Percentiles rank a stretch among this genome's conserved stretches.
These are phyloP conservation scores for Palaemon carinicauda DNA, from an alignment of 1,140 invertebrate genomes.

Conservation along the genomic window DNA sequence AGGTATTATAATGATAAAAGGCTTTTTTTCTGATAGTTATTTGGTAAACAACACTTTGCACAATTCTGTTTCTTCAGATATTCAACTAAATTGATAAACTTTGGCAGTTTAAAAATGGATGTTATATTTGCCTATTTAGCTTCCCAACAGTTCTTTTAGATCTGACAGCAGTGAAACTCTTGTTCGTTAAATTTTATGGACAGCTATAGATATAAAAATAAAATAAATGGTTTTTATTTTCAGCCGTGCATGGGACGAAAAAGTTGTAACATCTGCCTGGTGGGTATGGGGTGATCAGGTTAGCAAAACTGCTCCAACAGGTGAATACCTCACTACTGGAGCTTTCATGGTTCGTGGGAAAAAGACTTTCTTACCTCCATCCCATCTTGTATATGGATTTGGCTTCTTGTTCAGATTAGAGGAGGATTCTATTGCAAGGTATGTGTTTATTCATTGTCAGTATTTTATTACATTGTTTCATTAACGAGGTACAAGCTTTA, in stretches of 20 bases:
- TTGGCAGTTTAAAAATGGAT: no score
- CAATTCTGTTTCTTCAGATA: no score
- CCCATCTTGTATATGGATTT: constrained; percentile 91
- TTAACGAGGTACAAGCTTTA: neutral
- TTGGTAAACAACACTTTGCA: no score
- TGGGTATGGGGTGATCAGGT: constrained; percentile 97
- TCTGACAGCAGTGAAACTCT: no score
- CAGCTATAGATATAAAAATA: no score
- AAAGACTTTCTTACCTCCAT: constrained; percentile 95
- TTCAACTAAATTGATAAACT: no score
- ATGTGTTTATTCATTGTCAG: neutral
- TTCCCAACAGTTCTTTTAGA: no score
- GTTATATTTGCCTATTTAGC: no score
- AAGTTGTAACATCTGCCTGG: constrained; percentile 84
- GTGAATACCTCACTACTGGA: constrained; percentile 94
- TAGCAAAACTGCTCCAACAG: constrained; percentile 97
- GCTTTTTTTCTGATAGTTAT: no score
- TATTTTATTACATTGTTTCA: neutral
- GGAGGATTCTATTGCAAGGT: constrained; percentile 66
- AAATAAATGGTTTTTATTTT: no score
- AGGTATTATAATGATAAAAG: no score
- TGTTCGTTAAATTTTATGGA: no score
- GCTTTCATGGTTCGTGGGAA: constrained; percentile 99
- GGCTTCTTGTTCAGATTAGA: constrained; percentile 90
- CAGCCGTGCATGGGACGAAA: constrained; percentile 61